phyloP scores from a whole-genome alignment of 2,888 invertebrate species.

The Chloroclysta siterata region DNA sequence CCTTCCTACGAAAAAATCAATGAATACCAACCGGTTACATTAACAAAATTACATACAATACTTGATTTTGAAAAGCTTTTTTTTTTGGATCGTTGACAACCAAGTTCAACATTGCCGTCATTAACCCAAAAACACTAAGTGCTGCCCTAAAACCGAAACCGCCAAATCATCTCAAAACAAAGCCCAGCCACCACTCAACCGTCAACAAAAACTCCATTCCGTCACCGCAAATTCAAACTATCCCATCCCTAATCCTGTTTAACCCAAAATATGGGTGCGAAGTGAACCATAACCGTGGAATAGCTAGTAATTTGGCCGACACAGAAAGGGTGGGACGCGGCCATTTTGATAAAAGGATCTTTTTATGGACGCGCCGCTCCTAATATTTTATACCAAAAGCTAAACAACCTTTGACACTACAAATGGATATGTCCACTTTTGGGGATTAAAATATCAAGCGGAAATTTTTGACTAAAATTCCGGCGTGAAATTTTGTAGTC shows the following conservation, averaged over 20 bases:
- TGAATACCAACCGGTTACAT: not conserved
- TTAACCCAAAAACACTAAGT: slow-evolving; percentile 5
- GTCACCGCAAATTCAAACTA: slow-evolving; percentile 31
- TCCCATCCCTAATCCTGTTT: slow-evolving; percentile 27
- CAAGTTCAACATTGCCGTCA: not conserved
- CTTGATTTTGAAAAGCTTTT: not conserved
- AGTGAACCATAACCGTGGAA: slow-evolving; percentile 56
- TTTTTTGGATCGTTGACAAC: not conserved
- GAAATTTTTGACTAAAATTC: not conserved
- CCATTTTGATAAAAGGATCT: slow-evolving; percentile 60
- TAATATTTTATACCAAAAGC: slow-evolving; percentile 36
- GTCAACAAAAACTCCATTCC: slow-evolving; percentile 39
- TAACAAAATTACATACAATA: not conserved
- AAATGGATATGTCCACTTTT: slow-evolving; percentile 26
- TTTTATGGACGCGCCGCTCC: slow-evolving; percentile 59
- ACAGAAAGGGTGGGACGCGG: slow-evolving; percentile 69
- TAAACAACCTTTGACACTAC: slow-evolving; percentile 34
- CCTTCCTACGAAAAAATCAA: too few species aligned
- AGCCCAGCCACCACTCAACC: slow-evolving; percentile 18
- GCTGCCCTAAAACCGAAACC: slow-evolving; percentile 5
- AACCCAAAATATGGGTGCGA: slow-evolving; percentile 47
- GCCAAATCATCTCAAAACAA: slow-evolving; percentile 19
- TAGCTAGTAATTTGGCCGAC: slow-evolving; percentile 71
- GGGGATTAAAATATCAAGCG: slow-evolving; percentile 13
- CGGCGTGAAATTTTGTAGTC: not conserved